Evolutionary conservation across 92 coral and sea anemone species (phyloP).

Genomic region (Micromussa lordhowensis): DNA sequence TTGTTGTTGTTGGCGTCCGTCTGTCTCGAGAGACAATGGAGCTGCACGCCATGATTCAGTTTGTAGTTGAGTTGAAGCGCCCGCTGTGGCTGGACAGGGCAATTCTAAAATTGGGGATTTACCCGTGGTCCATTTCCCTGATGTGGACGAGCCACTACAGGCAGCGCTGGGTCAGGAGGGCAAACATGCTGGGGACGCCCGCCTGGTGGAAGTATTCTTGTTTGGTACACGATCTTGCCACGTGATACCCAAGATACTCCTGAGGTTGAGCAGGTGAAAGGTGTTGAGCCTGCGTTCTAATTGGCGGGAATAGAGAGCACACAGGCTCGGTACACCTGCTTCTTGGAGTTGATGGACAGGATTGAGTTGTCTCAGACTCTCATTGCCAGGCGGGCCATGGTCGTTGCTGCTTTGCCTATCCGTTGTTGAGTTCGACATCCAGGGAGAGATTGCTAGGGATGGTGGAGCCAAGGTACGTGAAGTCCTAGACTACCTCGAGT

Average conservation of each 20-base stretch:
- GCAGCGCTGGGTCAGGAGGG: neutral
- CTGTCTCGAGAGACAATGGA: too few species aligned
- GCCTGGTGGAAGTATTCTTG: neutral
- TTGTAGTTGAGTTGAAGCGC: too few species aligned
- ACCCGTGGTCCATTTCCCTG: neutral
- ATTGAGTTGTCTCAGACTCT: slow-evolving; percentile 24
- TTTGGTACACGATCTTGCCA: slow-evolving; percentile 36
- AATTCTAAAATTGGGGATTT: too few species aligned
- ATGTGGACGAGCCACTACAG: neutral
- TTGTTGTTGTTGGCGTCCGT: too few species aligned
- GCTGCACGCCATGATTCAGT: too few species aligned
- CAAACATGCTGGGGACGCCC: neutral
- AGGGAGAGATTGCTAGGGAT: slow-evolving; percentile 25
- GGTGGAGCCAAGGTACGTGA: slow-evolving; percentile 29
- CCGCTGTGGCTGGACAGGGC: too few species aligned
- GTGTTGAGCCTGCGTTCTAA: neutral
- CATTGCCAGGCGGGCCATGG: slow-evolving; percentile 18
- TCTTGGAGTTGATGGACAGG: slow-evolving; percentile 43
- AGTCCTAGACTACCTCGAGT: slow-evolving; percentile 21
- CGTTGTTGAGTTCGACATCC: slow-evolving; percentile 25
- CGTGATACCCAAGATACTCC: neutral
- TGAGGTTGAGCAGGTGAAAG: slow-evolving; percentile 34
- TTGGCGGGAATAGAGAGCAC: slow-evolving; percentile 35
- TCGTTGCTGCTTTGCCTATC: slow-evolving; percentile 27
- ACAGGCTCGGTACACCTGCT: slow-evolving; percentile 42